Conservation (phyloP, 2,797 vertebrate species). For the Epinephelus coioides region DNA sequence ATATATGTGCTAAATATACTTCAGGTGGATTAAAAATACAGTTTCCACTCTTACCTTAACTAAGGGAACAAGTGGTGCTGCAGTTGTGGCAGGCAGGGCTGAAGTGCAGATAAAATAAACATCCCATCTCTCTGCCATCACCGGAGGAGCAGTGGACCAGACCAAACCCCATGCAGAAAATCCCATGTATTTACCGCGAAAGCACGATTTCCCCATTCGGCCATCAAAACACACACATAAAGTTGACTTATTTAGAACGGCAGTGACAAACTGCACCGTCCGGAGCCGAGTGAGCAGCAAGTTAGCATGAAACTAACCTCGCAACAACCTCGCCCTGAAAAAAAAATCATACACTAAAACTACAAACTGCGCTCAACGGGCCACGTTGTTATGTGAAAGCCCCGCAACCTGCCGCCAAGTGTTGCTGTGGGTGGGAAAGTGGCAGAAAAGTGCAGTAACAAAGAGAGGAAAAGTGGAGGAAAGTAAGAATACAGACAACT, state of each 20-base stretch:
- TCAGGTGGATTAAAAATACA: background rate
- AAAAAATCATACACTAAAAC: conserved; percentile 20
- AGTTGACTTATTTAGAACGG: conserved; percentile 10
- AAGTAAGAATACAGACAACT: conserved; percentile 23
- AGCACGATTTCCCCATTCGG: conserved; percentile 7
- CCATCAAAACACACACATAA: background rate
- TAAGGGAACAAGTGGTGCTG: conserved; percentile 60
- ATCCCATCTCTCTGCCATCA: conserved; percentile 69
- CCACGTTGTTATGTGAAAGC: conserved; percentile 74
- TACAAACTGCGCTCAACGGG: conserved; percentile 62
- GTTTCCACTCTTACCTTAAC: conserved; percentile 66
- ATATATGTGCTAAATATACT: background rate
- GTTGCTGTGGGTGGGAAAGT: conserved; percentile 55
- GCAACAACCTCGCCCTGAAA: conserved; percentile 74
- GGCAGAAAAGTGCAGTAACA: conserved; percentile 54
- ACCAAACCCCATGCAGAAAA: conserved; percentile 43
- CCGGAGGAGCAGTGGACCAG: conserved; percentile 19
- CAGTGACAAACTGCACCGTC: conserved; percentile 1
- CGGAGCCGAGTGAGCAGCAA: conserved; percentile 50
- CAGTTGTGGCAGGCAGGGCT: conserved; percentile 61
- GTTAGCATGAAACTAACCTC: conserved; percentile 60
- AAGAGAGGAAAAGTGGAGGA: conserved; percentile 26
- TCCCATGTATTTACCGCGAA: background rate
- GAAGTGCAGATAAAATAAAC: conserved; percentile 72
- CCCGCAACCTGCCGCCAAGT: conserved; percentile 71